Percentiles rank a stretch among this genome's conserved stretches.
phyloP scores from a whole-genome alignment of 2,888 invertebrate species.

The Zygothrica quintamaculata region DNA sequence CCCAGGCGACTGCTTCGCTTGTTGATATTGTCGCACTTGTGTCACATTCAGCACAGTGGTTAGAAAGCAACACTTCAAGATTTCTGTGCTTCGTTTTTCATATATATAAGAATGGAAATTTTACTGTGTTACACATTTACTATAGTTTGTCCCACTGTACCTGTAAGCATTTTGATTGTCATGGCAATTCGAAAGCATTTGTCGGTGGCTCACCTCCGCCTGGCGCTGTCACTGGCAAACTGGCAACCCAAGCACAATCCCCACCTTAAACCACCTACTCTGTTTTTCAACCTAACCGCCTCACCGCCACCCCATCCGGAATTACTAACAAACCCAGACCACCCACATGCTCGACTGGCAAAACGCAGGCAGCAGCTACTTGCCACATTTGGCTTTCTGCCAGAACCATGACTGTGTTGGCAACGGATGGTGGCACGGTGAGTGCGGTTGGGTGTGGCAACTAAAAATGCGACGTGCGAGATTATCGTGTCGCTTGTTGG shows the following conservation, averaged over 20 bases:
- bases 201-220: constrained; percentile 69
- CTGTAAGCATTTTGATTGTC: constrained; percentile 79
- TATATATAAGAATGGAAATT: no score
- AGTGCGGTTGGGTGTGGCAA: constrained; percentile 67
- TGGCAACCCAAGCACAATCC: constrained; percentile 43
- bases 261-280: constrained; percentile 8
- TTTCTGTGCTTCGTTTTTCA: neutral
- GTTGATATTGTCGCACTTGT: constrained; percentile 72
- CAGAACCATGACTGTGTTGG: constrained; percentile 55
- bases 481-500: constrained; percentile 81
- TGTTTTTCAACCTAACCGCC: constrained; percentile 1
- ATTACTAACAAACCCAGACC: constrained; percentile 36
- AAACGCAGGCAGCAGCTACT: constrained; percentile 65
- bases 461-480: constrained; percentile 82
- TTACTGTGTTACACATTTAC: no score
- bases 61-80: neutral
- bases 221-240: constrained; percentile 47
- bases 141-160: constrained; percentile 66
- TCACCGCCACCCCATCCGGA: constrained; percentile 8
- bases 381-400: constrained; percentile 78
- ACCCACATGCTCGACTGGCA: constrained; percentile 41
- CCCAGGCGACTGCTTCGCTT: constrained; percentile 57
- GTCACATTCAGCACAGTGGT: constrained; percentile 58
- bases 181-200: constrained; percentile 83
- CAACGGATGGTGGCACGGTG: constrained; percentile 33